Evolutionary conservation across 2,797 vertebrate genomes (phyloP).

Genomic region (Fistularia commersonii): DNA sequence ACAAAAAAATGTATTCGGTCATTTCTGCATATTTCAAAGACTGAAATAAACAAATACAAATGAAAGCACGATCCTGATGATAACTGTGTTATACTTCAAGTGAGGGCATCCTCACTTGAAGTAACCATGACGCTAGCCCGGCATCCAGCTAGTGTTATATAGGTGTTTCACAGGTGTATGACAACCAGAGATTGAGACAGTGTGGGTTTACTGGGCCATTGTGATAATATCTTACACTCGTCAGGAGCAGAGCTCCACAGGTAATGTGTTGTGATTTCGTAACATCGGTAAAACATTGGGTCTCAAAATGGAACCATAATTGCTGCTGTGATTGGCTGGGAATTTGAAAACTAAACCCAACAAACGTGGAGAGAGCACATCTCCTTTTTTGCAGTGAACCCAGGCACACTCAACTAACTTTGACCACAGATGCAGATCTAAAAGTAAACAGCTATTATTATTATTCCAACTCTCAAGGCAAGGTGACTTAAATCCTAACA

Average conservation of each 20-base stretch:
- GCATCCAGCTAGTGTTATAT: too few species aligned
- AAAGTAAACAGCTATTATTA: background rate
- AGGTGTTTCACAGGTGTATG: too few species aligned
- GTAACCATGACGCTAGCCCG: too few species aligned
- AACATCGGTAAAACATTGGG: conserved; percentile 35
- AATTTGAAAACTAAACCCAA: conserved; percentile 29
- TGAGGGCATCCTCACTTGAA: too few species aligned
- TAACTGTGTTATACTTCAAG: too few species aligned
- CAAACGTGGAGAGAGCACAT: conserved; percentile 7
- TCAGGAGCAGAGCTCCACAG: conserved; percentile 2
- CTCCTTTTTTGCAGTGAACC: background rate
- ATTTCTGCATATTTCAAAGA: too few species aligned
- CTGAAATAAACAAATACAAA: too few species aligned
- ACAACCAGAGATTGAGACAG: too few species aligned
- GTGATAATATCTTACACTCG: background rate
- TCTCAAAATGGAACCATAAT: conserved; percentile 45
- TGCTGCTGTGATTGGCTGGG: conserved; percentile 25
- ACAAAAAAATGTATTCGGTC: too few species aligned
- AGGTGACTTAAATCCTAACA: conserved; percentile 17
- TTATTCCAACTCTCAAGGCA: conserved; percentile 6
- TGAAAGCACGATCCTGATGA: too few species aligned
- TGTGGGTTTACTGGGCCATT: background rate
- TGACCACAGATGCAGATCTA: background rate
- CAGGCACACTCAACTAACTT: background rate
- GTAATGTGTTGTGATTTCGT: conserved; percentile 17